phyloP scores from a whole-genome alignment of 2,113 vertebrate species.

The Sphaerodactylus townsendi region DNA sequence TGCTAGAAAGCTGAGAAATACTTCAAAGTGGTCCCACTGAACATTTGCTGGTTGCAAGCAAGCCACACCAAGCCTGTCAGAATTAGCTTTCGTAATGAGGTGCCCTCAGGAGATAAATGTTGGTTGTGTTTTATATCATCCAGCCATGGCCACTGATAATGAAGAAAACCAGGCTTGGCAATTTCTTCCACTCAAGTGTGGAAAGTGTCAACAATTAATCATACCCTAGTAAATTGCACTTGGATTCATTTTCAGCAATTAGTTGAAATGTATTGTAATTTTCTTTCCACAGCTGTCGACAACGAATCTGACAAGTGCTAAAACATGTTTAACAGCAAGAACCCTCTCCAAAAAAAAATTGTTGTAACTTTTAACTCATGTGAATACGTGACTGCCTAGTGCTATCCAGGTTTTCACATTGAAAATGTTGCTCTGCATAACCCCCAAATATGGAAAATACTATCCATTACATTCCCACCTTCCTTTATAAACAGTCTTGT shows the following conservation, averaged over 20 bases:
- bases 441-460: background rate
- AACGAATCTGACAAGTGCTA: background rate
- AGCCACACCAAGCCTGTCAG: background rate
- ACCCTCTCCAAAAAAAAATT: background rate
- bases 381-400: background rate
- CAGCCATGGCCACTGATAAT: background rate
- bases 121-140: background rate
- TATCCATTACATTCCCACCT: too few species aligned
- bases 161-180: background rate
- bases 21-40: background rate
- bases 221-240: rapidly evolving
- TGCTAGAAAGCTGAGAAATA: background rate
- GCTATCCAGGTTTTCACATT: background rate
- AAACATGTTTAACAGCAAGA: background rate
- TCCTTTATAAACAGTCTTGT: too few species aligned
- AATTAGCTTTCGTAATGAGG: background rate
- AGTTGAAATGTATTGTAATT: background rate
- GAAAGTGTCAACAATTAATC: background rate
- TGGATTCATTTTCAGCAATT: constrained; percentile 20
- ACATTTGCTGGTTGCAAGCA: rapidly evolving
- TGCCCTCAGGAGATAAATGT: background rate
- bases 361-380: background rate
- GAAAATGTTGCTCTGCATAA: background rate
- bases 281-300: constrained; percentile 6
- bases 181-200: background rate